These are phyloP conservation scores for Cryptoblepharus egeriae DNA, from an alignment of 2,797 vertebrate genomes.

Conservation along the genomic window DNA sequence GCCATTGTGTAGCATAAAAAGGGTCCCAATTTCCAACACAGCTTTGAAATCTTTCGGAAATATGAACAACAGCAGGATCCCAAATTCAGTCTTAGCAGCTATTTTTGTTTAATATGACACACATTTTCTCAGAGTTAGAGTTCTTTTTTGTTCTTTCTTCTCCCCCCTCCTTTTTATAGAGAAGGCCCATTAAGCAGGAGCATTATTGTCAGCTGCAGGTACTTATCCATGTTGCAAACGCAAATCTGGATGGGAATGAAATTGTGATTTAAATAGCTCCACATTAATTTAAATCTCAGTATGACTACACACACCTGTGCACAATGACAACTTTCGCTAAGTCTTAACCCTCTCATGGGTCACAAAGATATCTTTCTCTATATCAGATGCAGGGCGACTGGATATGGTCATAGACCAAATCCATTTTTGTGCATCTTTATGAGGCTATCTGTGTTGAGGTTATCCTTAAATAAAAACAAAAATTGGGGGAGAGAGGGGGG, in stretches of 20 bases:
- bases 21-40: not conserved
- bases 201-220: slow-evolving; percentile 56
- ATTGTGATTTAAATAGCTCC: slow-evolving; percentile 62
- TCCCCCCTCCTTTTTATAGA: not conserved
- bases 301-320: slow-evolving; percentile 36
- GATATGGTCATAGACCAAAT: not conserved
- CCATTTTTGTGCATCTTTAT: not conserved
- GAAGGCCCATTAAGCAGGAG: slow-evolving; percentile 29
- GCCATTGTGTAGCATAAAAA: not conserved
- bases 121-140: slow-evolving; percentile 25
- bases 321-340: not conserved
- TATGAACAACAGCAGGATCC: not conserved
- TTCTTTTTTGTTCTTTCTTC: slow-evolving; percentile 28
- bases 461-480: not conserved
- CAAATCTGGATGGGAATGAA: slow-evolving; percentile 59
- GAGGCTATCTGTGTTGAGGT: not conserved
- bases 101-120: slow-evolving; percentile 34
- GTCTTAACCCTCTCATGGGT: slow-evolving; percentile 8
- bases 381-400: slow-evolving; percentile 1
- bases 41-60: not conserved
- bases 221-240: slow-evolving; percentile 54
- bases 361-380: not conserved
- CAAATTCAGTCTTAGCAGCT: not conserved
- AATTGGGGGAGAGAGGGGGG: not conserved
- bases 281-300: slow-evolving; percentile 55